Conservation (phyloP, 2,113 vertebrate genomes). For the Charadrius vociferus region DNA sequence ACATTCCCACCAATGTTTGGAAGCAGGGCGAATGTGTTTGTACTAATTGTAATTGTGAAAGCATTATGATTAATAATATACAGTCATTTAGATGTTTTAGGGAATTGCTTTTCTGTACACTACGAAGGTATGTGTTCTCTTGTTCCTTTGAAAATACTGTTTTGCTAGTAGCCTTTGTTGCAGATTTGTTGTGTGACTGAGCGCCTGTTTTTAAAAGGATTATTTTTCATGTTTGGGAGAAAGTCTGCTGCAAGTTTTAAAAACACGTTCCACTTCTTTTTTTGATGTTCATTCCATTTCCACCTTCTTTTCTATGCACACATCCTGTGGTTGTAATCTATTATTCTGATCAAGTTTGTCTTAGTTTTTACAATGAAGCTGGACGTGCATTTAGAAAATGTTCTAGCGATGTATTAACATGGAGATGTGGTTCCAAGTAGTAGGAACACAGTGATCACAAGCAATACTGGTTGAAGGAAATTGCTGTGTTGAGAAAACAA, state of each 20-base stretch:
- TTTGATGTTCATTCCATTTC: not conserved
- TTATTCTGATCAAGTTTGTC: not conserved
- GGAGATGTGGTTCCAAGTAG: conserved; percentile 61
- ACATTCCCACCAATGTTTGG: not conserved
- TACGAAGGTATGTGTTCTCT: not conserved
- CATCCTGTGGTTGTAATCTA: not conserved
- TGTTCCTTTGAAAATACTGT: not conserved
- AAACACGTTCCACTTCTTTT: not conserved
- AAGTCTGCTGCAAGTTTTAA: not conserved
- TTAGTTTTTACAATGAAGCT: not conserved
- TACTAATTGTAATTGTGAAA: not conserved
- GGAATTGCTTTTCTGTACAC: not conserved
- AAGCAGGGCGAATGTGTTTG: conserved; percentile 35
- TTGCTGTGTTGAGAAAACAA: not conserved
- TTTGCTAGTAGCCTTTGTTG: not conserved
- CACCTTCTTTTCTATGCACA: not conserved
- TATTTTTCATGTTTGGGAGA: not conserved
- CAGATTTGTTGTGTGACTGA: not conserved
- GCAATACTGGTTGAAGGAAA: conserved; percentile 31
- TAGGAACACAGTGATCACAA: conserved; percentile 63
- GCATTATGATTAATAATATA: not conserved
- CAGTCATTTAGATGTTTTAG: not conserved
- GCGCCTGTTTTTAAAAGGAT: not conserved
- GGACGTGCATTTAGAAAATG: not conserved
- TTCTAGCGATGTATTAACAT: not conserved